Conservation (phyloP, 2,797 vertebrate genomes). For the Neostethus bicornis region DNA sequence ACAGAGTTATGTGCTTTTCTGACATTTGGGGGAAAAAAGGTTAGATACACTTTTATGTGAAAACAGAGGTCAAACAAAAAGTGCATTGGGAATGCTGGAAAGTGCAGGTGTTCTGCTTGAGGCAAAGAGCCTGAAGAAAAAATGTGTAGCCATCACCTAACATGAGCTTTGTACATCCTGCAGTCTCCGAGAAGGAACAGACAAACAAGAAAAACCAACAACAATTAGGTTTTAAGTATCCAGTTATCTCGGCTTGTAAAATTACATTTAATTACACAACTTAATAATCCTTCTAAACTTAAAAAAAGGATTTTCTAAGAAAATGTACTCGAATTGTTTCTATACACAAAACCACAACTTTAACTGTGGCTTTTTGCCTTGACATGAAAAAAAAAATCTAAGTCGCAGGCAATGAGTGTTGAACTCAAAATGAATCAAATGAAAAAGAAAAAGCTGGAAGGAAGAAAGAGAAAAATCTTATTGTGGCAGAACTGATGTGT, state of each 20-base stretch:
- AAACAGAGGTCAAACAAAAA: constrained; percentile 56
- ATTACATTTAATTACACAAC: constrained; percentile 48
- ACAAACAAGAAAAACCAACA: constrained; percentile 11
- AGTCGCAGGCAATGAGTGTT: constrained; percentile 43
- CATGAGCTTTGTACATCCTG: constrained; percentile 26
- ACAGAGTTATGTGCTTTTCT: constrained; percentile 61
- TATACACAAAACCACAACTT: constrained; percentile 38
- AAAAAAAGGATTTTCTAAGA: constrained; percentile 28
- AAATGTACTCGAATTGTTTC: constrained; percentile 51
- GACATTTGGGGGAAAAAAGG: constrained; percentile 57
- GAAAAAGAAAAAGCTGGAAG: constrained; percentile 39
- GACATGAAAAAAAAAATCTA: constrained; percentile 44
- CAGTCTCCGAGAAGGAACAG: constrained; percentile 16
- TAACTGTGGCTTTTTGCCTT: constrained; percentile 41
- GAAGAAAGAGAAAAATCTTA: constrained; percentile 70
- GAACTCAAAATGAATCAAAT: constrained; percentile 47
- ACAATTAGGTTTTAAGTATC: constrained; percentile 37
- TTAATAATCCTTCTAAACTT: constrained; percentile 28
- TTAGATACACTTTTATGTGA: constrained; percentile 49
- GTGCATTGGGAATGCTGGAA: constrained; percentile 31
- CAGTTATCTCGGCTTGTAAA: constrained; percentile 39
- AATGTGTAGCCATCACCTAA: neutral
- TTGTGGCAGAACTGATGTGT: constrained; percentile 83
- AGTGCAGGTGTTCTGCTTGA: constrained; percentile 65
- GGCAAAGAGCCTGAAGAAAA: constrained; percentile 46